phyloP scores from a whole-genome alignment of 2,797 vertebrate genomes.

The Alcedo atthis region DNA sequence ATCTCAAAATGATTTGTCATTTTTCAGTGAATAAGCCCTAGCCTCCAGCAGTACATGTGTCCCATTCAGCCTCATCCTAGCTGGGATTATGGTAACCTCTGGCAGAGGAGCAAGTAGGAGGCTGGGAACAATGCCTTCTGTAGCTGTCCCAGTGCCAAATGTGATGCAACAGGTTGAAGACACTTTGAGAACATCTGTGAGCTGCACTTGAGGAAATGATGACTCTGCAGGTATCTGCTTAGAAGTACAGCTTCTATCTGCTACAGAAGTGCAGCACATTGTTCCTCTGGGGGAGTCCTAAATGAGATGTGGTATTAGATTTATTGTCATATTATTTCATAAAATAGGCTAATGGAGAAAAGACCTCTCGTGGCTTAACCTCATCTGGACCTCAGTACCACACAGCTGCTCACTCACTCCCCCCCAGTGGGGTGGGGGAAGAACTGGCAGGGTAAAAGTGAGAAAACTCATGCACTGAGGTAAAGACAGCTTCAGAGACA shows the following conservation, averaged over 20 bases:
- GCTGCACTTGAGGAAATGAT: neutral
- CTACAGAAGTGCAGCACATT: neutral
- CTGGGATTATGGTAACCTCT: neutral
- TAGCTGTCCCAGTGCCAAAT: neutral
- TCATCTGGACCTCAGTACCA: neutral
- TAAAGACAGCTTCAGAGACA: neutral
- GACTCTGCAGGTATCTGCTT: neutral
- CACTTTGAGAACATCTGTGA: neutral
- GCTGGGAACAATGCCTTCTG: neutral
- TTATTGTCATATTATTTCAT: neutral
- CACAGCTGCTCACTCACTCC: neutral
- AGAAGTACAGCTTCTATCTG: neutral
- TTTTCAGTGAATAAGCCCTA: neutral
- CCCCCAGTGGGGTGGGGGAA: neutral
- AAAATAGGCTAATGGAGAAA: neutral
- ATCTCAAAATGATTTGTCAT: neutral
- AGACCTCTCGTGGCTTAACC: neutral
- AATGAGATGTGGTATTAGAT: neutral
- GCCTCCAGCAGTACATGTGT: too few species aligned
- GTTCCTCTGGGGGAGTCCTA: neutral
- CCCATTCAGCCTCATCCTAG: neutral
- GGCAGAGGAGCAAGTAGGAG: neutral
- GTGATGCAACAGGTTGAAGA: neutral
- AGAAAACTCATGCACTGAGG: neutral
- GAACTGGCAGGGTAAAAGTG: neutral